A percentile compares a stretch with the other conserved stretches of the same genome.
These are phyloP conservation scores for Ispidina picta DNA, from an alignment of 2,797 vertebrate species.

Conservation along the genomic window DNA sequence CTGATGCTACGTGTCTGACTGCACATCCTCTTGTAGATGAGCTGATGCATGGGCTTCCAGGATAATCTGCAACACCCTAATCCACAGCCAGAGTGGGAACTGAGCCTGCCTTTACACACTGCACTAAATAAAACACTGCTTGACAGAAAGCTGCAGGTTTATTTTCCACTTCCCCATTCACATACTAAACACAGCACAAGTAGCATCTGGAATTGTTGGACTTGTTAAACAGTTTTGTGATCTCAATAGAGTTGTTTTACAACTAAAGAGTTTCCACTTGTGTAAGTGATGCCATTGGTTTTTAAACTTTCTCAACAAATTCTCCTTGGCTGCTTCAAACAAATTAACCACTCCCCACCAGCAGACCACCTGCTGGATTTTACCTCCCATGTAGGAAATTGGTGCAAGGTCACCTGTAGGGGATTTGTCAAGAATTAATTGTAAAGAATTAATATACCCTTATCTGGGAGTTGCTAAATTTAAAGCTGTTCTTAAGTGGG, in stretches of 20 bases:
- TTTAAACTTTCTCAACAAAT: constrained; percentile 65
- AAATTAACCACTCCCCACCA: not conserved
- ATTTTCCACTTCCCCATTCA: not conserved
- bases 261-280: constrained; percentile 31
- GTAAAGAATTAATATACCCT: constrained; percentile 46
- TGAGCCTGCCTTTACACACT: constrained; percentile 71
- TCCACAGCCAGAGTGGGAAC: constrained; percentile 63
- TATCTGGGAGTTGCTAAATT: constrained; percentile 20
- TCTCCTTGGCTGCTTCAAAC: constrained; percentile 54
- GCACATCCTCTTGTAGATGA: constrained; percentile 66
- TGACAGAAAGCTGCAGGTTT: constrained; percentile 31
- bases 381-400: not conserved
- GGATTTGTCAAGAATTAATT: constrained; percentile 28
- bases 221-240: not conserved
- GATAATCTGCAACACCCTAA: constrained; percentile 68
- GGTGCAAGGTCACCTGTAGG: not conserved
- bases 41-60: constrained; percentile 66
- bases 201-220: constrained; percentile 46
- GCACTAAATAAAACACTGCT: constrained; percentile 58
- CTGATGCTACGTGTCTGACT: constrained; percentile 53
- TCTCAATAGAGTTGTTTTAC: not conserved
- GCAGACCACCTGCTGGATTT: not conserved
- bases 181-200: not conserved
- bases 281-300: constrained; percentile 63
- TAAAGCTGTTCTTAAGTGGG: not conserved